Conservation (phyloP, 2,888 invertebrate genomes). For the Orchesellides sinensis region DNA sequence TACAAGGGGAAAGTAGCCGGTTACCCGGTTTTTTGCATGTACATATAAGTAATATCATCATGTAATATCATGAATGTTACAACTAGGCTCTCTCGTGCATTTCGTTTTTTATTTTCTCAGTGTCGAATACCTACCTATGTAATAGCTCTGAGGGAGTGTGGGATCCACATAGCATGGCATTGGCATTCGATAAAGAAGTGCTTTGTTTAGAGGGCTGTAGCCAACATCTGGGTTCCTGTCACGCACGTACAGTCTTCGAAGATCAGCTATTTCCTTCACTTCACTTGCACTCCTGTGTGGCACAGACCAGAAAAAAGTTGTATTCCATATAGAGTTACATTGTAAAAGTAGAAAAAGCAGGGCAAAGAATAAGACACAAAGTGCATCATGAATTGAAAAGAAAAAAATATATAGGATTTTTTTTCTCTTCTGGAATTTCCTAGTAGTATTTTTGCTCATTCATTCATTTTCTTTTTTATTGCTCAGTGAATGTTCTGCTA, state of each 20-base stretch:
- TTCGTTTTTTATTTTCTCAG: conserved; percentile 15
- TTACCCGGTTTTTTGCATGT: neutral
- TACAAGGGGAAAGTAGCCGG: neutral
- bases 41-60: conserved; percentile 22
- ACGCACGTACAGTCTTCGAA: conserved; percentile 71
- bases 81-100: no score
- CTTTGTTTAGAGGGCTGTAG: conserved; percentile 59
- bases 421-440: neutral
- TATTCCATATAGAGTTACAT: neutral
- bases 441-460: neutral
- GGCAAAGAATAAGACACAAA: conserved; percentile 1
- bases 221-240: conserved; percentile 64
- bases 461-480: conserved; percentile 14
- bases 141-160: conserved; percentile 43
- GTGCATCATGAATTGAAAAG: conserved; percentile 1
- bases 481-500: conserved; percentile 11
- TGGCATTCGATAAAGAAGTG: conserved; percentile 69
- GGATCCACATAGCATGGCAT: conserved; percentile 58
- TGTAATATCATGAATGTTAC: conserved; percentile 18
- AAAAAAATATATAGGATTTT: neutral
- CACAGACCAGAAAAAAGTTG: neutral
- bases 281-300: conserved; percentile 69
- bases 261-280: conserved; percentile 70
- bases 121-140: conserved; percentile 55
- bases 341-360: neutral